These are phyloP conservation scores for Origma solitaria DNA, from an alignment of 2,113 vertebrate species.

Conservation along the genomic window DNA sequence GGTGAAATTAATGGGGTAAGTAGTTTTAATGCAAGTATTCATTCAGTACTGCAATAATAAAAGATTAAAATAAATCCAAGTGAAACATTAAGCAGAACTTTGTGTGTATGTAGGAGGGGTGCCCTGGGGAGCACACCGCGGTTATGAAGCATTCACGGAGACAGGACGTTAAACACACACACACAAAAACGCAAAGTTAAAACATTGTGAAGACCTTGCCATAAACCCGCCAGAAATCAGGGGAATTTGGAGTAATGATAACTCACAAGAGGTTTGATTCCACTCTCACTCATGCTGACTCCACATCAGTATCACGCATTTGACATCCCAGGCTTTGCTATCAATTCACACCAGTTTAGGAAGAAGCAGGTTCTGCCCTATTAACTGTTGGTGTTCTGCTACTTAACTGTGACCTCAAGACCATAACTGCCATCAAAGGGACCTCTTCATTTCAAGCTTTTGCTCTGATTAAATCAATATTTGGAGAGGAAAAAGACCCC, in stretches of 20 bases:
- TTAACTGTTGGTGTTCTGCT: not conserved
- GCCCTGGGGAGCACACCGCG: constrained; percentile 1
- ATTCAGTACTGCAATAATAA: not conserved
- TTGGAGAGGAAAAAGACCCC: not conserved
- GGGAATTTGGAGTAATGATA: not conserved
- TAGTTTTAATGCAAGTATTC: constrained; percentile 1
- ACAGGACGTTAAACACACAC: constrained; percentile 6
- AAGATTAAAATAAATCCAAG: constrained; percentile 35
- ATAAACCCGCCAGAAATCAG: constrained; percentile 23
- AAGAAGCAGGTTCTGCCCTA: not conserved
- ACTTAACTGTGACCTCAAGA: not conserved
- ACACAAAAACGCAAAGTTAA: not conserved
- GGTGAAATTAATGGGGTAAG: not conserved
- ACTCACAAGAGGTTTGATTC: constrained; percentile 1
- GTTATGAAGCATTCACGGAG: constrained; percentile 1
- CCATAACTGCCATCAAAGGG: not conserved
- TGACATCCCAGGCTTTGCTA: not conserved
- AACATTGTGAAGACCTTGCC: not conserved
- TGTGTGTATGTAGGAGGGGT: not conserved
- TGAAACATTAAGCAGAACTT: constrained; percentile 41
- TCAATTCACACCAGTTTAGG: not conserved
- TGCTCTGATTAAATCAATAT: not conserved
- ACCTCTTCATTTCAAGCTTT: not conserved
- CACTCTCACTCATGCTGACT: not conserved
- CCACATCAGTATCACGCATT: not conserved